Conservation (phyloP, 1,140 invertebrate species). For the Streblospio benedicti region DNA sequence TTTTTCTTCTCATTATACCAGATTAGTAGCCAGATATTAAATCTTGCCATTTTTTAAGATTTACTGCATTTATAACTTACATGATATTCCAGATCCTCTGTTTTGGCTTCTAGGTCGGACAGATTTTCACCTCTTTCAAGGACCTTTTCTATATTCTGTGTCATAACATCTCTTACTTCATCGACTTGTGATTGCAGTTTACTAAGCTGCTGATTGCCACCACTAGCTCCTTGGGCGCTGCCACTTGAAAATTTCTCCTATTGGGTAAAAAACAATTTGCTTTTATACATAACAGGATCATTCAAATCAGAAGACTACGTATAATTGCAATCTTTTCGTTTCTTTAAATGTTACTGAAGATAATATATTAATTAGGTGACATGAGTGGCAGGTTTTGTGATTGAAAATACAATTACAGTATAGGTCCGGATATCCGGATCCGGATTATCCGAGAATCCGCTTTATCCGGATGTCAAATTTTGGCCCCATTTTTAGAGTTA, state of each 20-base stretch:
- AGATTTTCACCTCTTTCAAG: conserved; percentile 45
- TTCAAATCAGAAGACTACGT: too few species aligned
- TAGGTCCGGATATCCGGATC: too few species aligned
- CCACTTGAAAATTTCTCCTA: conserved; percentile 39
- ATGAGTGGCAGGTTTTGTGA: too few species aligned
- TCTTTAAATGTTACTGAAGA: too few species aligned
- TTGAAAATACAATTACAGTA: too few species aligned
- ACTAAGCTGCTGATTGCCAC: conserved; percentile 23
- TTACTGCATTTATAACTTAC: conserved; percentile 27
- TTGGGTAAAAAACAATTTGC: conserved; percentile 3
- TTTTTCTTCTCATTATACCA: not conserved
- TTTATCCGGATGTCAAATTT: too few species aligned
- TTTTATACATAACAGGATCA: not conserved
- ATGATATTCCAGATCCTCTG: conserved; percentile 42
- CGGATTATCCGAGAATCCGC: too few species aligned
- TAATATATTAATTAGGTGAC: too few species aligned
- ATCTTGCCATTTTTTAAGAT: not conserved
- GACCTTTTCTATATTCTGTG: conserved; percentile 47
- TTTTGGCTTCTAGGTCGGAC: conserved; percentile 46
- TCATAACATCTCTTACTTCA: conserved; percentile 47
- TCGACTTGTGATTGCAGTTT: conserved; percentile 42
- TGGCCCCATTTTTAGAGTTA: too few species aligned
- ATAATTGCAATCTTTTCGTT: too few species aligned
- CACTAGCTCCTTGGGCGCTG: conserved; percentile 17
- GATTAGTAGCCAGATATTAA: not conserved